Base-by-base conservation (phyloP, 2,888 invertebrate genomes). In the Didymodactylos carnosus region DNA sequence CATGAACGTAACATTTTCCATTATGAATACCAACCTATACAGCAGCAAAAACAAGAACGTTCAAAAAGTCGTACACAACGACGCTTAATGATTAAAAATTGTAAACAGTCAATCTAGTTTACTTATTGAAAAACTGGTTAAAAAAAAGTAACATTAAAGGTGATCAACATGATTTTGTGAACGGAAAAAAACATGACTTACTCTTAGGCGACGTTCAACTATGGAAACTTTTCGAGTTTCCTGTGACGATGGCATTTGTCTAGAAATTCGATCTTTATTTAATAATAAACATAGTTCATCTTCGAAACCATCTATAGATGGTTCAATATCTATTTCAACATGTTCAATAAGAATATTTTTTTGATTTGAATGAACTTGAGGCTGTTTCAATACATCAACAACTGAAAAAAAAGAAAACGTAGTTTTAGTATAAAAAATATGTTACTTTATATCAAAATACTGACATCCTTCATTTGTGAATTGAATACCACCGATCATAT, bases 1-100 rank as follows among this genome's bases (percentile, higher is more conserved):
- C 83, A 40, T 82, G 81, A 8, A 84, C 78, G 77, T 83, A 85
- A 14, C 80, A 79, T 80, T 82, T 83, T 8, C 85, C 85, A 79
- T 86, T 85, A 78, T 85, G 85, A 13, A 85, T 80, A 49, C 85
- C 85, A 75, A 86, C 80, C 84, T 84, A 75, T 10, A 77, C n/a
- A n/a, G n/a, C n/a, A n/a, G n/a, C n/a, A n/a, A n/a, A n/a, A n/a
- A n/a, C n/a, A n/a, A n/a, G n/a, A n/a, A n/a, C n/a, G n/a, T n/a
- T n/a, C n/a, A n/a, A n/a, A n/a, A n/a, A n/a, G n/a, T n/a, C n/a
- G n/a, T n/a, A n/a, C n/a, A n/a, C n/a, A n/a, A n/a, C n/a, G n/a
- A n/a, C n/a, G n/a, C n/a, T n/a, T n/a, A n/a, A n/a, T n/a, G n/a
- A n/a, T n/a, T n/a, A n/a, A n/a, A n/a, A n/a, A n/a, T n/a, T n/a